Evolutionary conservation across 2,888 invertebrate species (phyloP), one percentile per base, ranked within the genome.

Genomic region (Ectemnius lituratus): DNA sequence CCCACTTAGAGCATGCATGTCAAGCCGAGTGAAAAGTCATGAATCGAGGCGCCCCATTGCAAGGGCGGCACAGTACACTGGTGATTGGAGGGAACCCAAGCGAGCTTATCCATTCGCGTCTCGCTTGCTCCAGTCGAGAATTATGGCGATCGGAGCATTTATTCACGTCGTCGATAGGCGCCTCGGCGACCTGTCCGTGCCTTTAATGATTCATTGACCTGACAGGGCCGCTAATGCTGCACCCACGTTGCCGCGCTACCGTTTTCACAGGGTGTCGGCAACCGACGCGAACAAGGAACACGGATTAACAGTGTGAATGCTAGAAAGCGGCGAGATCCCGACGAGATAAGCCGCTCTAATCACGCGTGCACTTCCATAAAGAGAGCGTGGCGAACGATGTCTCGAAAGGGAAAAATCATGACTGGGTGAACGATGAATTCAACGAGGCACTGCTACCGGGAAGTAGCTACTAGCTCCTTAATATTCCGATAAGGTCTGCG

Each of bases 181-280:
- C 83, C 81, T 75, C 65, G 72, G 77, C 74, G 83, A 83, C 79
- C 80, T 80, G 81, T 83, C 82, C 77, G 74, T 83, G 76, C 65
- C 74, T 76, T 78, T 85, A 85, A 86, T 86, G 86, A 86, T 86
- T 86, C 86, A 85, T 86, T 83, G 86, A 84, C 84, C 84, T 79
- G 83, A 81, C 83, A 82, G 78, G 62, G 47, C 75, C 73, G 77
- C 79, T 82, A 84, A 84, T 81, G 79, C 80, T 82, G 81, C 83
- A 81, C 81, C 81, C 81, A 83, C 81, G 83, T 79, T 67, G 66
- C 62, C 72, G 66, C 60, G 79, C 83, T 83, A 83, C 81, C 83
- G 83, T 83, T 80, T 76, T 64, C 64, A 75, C 70, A 61, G 75
- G 65, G 72, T 71, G n/a, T 52, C 77, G 72, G 52, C 59, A 37